A percentile compares a stretch with the other conserved stretches of the same genome.
phyloP scores from a whole-genome alignment of 2,113 vertebrate genomes.

The Tauraco erythrolophus region DNA sequence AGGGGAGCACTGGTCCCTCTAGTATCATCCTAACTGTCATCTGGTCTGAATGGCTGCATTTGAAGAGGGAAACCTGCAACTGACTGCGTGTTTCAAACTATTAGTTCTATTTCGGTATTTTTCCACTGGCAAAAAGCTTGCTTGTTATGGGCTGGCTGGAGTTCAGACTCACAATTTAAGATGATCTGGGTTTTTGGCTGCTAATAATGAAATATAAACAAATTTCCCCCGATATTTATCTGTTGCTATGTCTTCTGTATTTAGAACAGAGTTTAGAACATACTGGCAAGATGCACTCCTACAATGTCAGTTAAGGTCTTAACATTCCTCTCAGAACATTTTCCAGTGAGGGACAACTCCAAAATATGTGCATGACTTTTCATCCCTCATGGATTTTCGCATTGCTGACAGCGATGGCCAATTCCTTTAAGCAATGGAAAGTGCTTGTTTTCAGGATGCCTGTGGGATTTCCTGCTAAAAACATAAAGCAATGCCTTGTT shows the following conservation, averaged over 20 bases:
- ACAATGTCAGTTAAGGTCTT: slow-evolving; percentile 33
- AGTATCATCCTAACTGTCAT: not conserved
- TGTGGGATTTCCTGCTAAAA: not conserved
- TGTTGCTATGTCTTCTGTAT: slow-evolving; percentile 30
- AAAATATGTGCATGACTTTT: not conserved
- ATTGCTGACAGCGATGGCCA: not conserved
- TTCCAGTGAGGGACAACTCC: not conserved
- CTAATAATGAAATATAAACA: slow-evolving; percentile 41
- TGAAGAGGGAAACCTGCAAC: not conserved
- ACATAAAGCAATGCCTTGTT: not conserved
- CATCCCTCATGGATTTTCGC: not conserved
- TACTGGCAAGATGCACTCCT: slow-evolving; percentile 1
- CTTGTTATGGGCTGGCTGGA: slow-evolving; percentile 5
- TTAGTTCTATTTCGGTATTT: not conserved
- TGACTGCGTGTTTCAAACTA: not conserved
- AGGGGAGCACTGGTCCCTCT: not conserved
- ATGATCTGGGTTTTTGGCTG: not conserved
- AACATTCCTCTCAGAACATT: not conserved
- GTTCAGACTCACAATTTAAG: not conserved
- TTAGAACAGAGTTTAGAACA: slow-evolving; percentile 28
- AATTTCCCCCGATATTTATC: slow-evolving; percentile 23
- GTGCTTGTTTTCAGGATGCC: not conserved
- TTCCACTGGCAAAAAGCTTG: slow-evolving; percentile 27
- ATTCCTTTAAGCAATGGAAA: not conserved
- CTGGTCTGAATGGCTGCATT: not conserved